A percentile compares a stretch with the other conserved stretches of the same genome.
These are phyloP conservation scores for Dallia pectoralis DNA, from an alignment of 2,797 vertebrate genomes.

Conservation along the genomic window DNA sequence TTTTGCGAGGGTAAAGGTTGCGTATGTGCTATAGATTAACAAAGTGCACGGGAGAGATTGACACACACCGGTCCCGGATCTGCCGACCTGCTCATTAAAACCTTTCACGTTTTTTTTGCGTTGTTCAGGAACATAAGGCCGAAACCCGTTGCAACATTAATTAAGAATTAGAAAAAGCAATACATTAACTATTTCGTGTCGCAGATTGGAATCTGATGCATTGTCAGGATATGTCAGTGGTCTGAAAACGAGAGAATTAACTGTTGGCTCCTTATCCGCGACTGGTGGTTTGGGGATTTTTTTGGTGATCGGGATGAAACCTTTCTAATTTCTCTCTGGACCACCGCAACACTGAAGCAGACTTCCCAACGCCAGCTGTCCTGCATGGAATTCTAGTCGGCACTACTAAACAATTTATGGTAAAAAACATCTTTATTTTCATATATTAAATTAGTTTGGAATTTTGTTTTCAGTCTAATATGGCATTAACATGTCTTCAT, in stretches of 20 bases:
- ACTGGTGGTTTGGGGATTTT: constrained; percentile 38
- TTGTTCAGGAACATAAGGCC: constrained; percentile 4
- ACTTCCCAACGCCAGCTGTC: constrained; percentile 59
- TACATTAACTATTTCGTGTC: constrained; percentile 64
- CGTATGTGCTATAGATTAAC: constrained; percentile 53
- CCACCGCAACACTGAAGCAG: constrained; percentile 62
- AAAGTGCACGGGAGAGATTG: constrained; percentile 58
- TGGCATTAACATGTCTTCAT: not conserved
- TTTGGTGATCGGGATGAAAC: constrained; percentile 67
- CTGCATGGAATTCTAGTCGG: constrained; percentile 77
- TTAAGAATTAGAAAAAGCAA: constrained; percentile 55
- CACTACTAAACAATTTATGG: constrained; percentile 79
- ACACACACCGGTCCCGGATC: constrained; percentile 55
- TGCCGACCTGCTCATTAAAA: constrained; percentile 49
- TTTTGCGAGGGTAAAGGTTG: constrained; percentile 54
- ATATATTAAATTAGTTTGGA: not conserved
- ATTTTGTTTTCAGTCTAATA: not conserved
- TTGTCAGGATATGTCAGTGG: constrained; percentile 46
- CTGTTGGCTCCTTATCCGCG: constrained; percentile 31
- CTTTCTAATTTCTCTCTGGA: constrained; percentile 58
- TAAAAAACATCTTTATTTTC: constrained; percentile 61
- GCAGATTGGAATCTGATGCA: constrained; percentile 56
- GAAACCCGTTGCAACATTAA: constrained; percentile 54
- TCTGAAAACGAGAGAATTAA: constrained; percentile 62
- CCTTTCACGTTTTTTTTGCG: constrained; percentile 2